Percentiles rank a stretch among this genome's conserved stretches.
Evolutionary conservation across 2,113 vertebrate species (phyloP).

Genomic region (Scomber colias): DNA sequence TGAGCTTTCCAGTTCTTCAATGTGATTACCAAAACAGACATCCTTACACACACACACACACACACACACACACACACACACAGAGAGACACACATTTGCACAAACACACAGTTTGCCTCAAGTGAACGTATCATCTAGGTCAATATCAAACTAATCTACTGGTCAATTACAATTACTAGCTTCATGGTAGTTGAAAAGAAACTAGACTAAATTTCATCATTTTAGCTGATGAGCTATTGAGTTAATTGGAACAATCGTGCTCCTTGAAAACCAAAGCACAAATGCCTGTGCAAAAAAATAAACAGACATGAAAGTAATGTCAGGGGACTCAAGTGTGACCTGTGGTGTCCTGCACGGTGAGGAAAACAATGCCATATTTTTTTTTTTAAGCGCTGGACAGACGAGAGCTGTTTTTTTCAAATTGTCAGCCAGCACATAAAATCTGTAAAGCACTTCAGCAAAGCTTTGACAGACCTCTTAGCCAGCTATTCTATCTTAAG

Average conservation of each 20-base stretch:
- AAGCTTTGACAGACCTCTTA: conserved; percentile 41
- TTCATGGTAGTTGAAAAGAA: not conserved
- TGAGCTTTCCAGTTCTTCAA: no score
- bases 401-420: not conserved
- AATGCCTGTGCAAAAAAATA: conserved; percentile 1
- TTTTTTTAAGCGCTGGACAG: not conserved
- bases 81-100: not conserved
- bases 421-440: conserved; percentile 21
- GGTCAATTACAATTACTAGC: not conserved
- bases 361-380: not conserved
- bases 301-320: not conserved
- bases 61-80: no score
- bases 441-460: conserved; percentile 21
- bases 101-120: not conserved
- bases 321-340: not conserved
- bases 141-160: not conserved
- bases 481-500: not conserved
- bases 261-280: conserved; percentile 24
- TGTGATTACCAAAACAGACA: no score
- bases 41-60: no score
- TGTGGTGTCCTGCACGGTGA: not conserved
- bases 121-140: not conserved
- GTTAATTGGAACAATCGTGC: conserved; percentile 24
- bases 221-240: conserved; percentile 22
- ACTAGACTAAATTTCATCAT: conserved; percentile 1